Evolutionary conservation across 2,888 invertebrate species (phyloP).

Genomic region (Latheticus oryzae): DNA sequence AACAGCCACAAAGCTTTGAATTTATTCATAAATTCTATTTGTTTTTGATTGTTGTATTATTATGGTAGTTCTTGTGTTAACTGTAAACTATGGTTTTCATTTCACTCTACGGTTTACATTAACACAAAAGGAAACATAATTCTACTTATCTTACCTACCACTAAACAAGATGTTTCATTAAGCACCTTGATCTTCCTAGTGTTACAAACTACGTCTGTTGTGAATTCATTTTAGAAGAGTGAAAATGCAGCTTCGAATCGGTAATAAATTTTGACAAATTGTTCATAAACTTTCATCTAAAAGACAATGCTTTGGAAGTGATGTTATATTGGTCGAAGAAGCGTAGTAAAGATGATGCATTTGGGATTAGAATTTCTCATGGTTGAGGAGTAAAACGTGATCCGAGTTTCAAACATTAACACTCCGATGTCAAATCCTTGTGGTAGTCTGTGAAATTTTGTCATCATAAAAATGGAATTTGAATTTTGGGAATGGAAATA

Average conservation of each 20-base stretch:
- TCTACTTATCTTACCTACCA: conserved; percentile 13
- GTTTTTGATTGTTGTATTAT: too few relatives aligned
- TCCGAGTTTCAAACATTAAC: conserved; percentile 35
- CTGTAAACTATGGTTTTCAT: conserved; percentile 27
- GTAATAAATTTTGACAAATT: conserved; percentile 34
- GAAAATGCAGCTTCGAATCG: conserved; percentile 18
- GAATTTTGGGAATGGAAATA: conserved; percentile 15
- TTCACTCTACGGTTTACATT: conserved; percentile 17
- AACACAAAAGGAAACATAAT: conserved; percentile 24
- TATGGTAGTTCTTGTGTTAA: too few relatives aligned
- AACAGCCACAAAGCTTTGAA: too few relatives aligned
- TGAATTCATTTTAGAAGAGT: too few relatives aligned
- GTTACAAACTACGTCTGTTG: too few relatives aligned
- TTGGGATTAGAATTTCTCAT: conserved; percentile 37
- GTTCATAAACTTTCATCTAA: conserved; percentile 27
- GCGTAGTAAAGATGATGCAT: conserved; percentile 36
- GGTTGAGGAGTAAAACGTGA: conserved; percentile 37
- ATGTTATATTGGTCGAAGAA: conserved; percentile 22
- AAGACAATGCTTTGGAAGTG: conserved; percentile 28
- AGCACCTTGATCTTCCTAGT: too few relatives aligned
- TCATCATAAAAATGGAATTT: conserved; percentile 27
- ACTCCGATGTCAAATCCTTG: conserved; percentile 24
- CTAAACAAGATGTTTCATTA: conserved; percentile 10
- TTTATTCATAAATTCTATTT: too few relatives aligned
- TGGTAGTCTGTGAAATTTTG: conserved; percentile 25